Evolutionary conservation across 2,113 vertebrate genomes (phyloP).

Genomic region (Apteryx mantelli): DNA sequence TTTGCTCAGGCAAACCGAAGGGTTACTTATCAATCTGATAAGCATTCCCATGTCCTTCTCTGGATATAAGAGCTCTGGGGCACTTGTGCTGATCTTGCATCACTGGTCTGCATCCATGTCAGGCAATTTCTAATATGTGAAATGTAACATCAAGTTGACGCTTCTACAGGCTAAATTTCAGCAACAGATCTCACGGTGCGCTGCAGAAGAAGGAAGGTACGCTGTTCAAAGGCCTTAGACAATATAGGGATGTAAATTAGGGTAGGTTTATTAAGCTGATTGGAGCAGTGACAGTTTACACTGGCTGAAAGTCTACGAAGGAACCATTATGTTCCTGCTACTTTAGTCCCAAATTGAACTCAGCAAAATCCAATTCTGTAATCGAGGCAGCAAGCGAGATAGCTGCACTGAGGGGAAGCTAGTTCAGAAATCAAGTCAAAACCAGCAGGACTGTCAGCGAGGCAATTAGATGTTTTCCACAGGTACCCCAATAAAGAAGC

Average conservation of each 20-base stretch:
- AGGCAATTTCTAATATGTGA: neutral
- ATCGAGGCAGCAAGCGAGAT: neutral
- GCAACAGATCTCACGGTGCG: neutral
- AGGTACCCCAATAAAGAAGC: neutral
- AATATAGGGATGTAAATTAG: neutral
- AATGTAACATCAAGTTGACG: neutral
- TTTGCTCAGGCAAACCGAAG: neutral
- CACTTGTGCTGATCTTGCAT: neutral
- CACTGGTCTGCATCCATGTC: neutral
- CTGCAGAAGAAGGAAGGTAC: neutral
- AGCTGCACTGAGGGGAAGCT: neutral
- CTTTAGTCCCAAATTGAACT: neutral
- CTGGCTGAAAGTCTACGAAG: neutral
- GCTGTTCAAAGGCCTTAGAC: neutral
- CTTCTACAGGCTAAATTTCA: neutral
- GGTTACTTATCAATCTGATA: neutral
- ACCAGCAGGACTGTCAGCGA: neutral
- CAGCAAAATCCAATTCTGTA: neutral
- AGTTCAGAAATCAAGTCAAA: neutral
- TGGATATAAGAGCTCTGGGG: neutral
- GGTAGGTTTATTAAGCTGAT: neutral
- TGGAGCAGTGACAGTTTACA: neutral
- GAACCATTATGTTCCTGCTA: neutral
- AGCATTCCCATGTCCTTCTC: rapidly evolving
- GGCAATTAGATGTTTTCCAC: neutral